Base-by-base conservation (phyloP, 2,113 vertebrate species). In the Crocuta crocuta region DNA sequence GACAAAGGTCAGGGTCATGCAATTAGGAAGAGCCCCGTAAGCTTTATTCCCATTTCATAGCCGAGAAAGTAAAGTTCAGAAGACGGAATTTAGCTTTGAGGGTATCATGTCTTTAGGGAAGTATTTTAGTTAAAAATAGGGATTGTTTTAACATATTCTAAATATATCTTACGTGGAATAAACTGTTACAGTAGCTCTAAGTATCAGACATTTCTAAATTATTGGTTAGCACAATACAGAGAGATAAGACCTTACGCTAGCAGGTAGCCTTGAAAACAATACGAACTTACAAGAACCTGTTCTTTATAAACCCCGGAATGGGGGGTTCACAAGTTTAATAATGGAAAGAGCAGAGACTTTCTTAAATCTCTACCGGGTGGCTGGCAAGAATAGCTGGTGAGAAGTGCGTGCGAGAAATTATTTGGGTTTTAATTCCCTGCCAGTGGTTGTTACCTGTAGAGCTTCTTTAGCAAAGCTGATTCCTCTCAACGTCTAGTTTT, bases 181-280 rank as follows among this genome's bases (percentile, higher is more conserved):
- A 43, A 15, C 4, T 31, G 4, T 10, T 1, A 16, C 0, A 3
- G 65, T 13, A 17, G 50, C n/a, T 24, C 68, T 55, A 3, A 1
- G 58, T 7, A 33, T 0, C 24, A 19, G 1, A 19, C 24, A 4
- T 63, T n/a, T 43, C 66, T 45, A 55, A 26, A 8, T 43, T 21
- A 83, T 9, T 83, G 33, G 28, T 15, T 11, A 23, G 16, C 7
- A 21, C 0, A 19, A 12, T 17, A 35, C 58, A 84, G 26, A 71
- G 70, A 70, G 55, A 1, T 15, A n/a, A 45, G 50, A 9, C 63
- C 26, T 55, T 39, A 5, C 24, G 3, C 35, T 35, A 31, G 17
- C 8, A 58, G 28, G 66, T 6, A n/a, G 28, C 48, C 76, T 76
- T 70, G 50, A 71, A 50, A 45, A 35, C n/a, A 23, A 16, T 0